Base-by-base conservation (phyloP, 2,113 vertebrate genomes). In the Equus przewalskii region DNA sequence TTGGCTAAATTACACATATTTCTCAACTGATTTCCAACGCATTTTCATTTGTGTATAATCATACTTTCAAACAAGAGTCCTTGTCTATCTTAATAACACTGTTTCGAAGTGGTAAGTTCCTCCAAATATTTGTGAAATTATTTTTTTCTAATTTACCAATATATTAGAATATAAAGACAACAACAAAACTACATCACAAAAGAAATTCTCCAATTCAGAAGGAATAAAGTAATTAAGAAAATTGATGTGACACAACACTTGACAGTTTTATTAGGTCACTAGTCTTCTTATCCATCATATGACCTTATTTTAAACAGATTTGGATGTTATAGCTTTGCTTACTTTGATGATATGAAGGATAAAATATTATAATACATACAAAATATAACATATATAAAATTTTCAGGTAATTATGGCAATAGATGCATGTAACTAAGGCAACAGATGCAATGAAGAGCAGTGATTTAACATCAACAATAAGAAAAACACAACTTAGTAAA, bases 391-490 rank as follows among this genome's bases (percentile, higher is more conserved):
- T 41, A 41, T 41, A 41, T 41, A 41, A 41, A 41, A 41, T 41
- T 41, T 41, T 41, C 36, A 41, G 36, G 36, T 41, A 41, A 41
- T 41, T 41, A 41, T 41, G 36, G 36, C 36, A 41, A 41, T 41
- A 41, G 36, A 3, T 41, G 36, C 36, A 41, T 33, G 18, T 41
- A 83, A 67, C 11, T 67, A 79, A 79, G 18, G 6, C 36, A 96
- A 28, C 51, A 54, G 41, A 64, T 13, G 0, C 16, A 67, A n/a
- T 56, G 13, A 36, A 79, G 19, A 92, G 1, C n/a, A 89, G n/a
- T 85, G 19, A 51, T 67, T 87, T 88, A 80, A 95, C 88, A 75
- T 75, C n/a, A 92, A 28, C 9, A 62, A 56, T 64, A 60, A 75
- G 30, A 49, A 87, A 62, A 70, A 13, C 10, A 62, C 51, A 84